Base-by-base conservation (phyloP, 1,140 invertebrate genomes). In the Ditylenchus dipsaci region DNA sequence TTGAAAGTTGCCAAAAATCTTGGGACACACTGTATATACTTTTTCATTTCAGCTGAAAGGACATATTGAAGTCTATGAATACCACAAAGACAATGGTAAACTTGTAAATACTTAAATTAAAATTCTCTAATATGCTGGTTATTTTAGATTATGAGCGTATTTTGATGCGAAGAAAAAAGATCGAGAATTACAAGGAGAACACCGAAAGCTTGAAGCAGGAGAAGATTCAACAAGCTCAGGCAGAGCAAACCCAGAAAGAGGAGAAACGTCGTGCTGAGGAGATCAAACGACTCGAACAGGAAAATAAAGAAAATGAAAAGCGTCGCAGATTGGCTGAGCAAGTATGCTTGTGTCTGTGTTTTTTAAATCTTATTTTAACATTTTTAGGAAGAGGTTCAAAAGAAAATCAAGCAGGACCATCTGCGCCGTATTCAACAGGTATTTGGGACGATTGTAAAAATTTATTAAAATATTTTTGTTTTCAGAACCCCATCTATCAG, bases 161-260 rank as follows among this genome's bases (percentile, higher is more conserved):
- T 23, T 63, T 80, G 47, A 38, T 49, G 33, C 76, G 80, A 29
- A 66, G 78, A 23, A 73, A 73, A 26, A 79, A 72, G 58, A 82
- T 82, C 45, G 80, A 82, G 56, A 70, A 70, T 45, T 77, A 82
- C 69, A 82, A 82, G 45, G 80, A 82, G 57, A 77, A 45, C 26
- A 78, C 65, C 27, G 81, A 82, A 62, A 56, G 65, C 21, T 65
- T 76, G 47, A 67, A 62, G 19, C 68, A 72, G 33, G 75, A 83
- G 59, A 82, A 80, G 21, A 62, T 75, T 19, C 63, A 65, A 19
- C 47, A 75, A 45, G 76, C 65, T 17, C 72, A 78, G 19, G 70
- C 69, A 29, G 75, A 82, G 42, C 62, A 62, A 5, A 67, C 60
- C 30, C 76, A 77, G 53, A 67, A 69, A 21, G 80, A 83, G 43